Conservation (phyloP, 1,140 invertebrate genomes). For the Teleogryllus occipitalis region DNA sequence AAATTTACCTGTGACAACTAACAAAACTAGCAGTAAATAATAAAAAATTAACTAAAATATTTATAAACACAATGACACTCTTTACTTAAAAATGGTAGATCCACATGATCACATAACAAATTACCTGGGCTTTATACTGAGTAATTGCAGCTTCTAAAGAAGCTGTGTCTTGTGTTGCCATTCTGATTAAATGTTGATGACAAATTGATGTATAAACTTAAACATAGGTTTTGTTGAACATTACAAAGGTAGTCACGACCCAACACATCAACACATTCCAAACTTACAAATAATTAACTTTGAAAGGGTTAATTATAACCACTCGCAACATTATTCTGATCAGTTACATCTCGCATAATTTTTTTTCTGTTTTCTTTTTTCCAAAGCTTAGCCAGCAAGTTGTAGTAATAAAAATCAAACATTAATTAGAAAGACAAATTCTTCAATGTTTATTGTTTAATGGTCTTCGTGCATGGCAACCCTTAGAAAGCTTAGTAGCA, state of each 20-base stretch:
- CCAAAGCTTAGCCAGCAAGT: no score
- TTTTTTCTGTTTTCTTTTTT: no score
- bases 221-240: background rate
- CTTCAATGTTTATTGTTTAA: no score
- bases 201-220: background rate
- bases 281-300: background rate
- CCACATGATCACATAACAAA: no score
- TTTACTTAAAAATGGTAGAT: background rate
- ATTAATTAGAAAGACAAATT: no score
- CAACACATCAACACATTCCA: background rate
- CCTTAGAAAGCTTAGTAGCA: no score
- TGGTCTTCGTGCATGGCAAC: no score
- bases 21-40: conserved; percentile 31
- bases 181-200: background rate
- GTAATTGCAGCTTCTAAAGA: background rate
- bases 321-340: background rate
- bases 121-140: background rate
- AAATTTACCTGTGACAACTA: conserved; percentile 49
- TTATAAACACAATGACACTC: background rate
- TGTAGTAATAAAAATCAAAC: no score
- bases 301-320: background rate
- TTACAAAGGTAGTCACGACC: background rate
- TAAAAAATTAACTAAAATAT: conserved; percentile 6
- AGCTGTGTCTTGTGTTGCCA: background rate
- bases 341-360: background rate